A percentile compares a stretch with the other conserved stretches of the same genome.
Conservation (phyloP, 2,888 invertebrate genomes). For the Eupithecia abbreviata region DNA sequence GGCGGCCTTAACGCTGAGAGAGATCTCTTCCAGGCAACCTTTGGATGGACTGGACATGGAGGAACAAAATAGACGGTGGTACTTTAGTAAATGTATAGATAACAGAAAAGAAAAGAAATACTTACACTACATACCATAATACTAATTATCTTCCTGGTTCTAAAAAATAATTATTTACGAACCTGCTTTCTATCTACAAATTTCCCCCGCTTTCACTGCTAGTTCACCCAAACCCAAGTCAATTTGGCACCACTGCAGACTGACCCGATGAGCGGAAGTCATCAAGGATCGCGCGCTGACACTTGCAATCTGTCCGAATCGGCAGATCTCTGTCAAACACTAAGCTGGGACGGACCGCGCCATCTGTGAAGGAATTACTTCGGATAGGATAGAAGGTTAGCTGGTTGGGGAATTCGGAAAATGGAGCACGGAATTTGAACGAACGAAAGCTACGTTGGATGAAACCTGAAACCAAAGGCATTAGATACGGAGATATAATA, state of each 20-base stretch:
- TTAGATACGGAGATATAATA: not conserved
- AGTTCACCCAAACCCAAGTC: conserved; percentile 9
- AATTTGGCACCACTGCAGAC: conserved; percentile 20
- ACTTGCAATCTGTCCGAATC: conserved; percentile 34
- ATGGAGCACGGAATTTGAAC: not conserved
- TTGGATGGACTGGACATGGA: no score
- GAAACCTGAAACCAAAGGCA: not conserved
- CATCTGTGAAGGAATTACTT: conserved; percentile 15
- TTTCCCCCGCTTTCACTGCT: not conserved
- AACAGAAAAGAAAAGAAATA: no score
- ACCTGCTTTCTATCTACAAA: not conserved
- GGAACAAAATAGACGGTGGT: no score
- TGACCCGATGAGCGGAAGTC: conserved; percentile 31
- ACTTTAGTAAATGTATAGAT: no score
- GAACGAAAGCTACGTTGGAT: not conserved
- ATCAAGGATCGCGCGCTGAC: conserved; percentile 31
- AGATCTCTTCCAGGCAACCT: no score
- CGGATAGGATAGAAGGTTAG: not conserved
- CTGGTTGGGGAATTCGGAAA: conserved; percentile 1
- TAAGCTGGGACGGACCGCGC: conserved; percentile 10
- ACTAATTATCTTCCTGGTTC: no score
- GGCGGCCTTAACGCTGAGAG: no score
- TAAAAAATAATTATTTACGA: no score
- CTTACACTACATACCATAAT: no score
- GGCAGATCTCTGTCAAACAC: conserved; percentile 22